A percentile compares a stretch with the other conserved stretches of the same genome.
Evolutionary conservation across 2,113 vertebrate genomes (phyloP).

Genomic region (Taxidea taxus): DNA sequence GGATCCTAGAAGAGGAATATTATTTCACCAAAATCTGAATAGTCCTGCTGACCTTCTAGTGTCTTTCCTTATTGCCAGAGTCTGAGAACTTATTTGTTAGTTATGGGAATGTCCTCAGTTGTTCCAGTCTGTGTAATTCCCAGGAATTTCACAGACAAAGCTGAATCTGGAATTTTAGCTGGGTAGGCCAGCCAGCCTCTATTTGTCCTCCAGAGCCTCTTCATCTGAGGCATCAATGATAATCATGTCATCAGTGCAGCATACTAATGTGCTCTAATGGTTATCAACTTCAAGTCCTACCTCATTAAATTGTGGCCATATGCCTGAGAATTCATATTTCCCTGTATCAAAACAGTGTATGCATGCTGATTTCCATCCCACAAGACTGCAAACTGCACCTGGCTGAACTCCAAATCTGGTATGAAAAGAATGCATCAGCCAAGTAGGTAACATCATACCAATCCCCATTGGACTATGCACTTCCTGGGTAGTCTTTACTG

Average conservation of each 20-base stretch:
- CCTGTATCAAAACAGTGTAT: background rate
- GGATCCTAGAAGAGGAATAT: background rate
- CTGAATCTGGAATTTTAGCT: background rate
- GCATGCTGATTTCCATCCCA: background rate
- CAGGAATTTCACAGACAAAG: background rate
- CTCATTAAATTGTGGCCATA: background rate
- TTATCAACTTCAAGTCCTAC: background rate
- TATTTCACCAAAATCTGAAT: background rate
- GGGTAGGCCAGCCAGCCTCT: background rate
- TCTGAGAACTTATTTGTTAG: background rate
- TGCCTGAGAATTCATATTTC: background rate
- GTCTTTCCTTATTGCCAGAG: background rate
- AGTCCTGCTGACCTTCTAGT: background rate
- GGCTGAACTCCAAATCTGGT: background rate
- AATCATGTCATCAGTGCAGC: background rate
- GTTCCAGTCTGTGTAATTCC: background rate
- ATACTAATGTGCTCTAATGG: background rate
- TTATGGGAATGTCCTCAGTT: background rate
- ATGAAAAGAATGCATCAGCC: background rate
- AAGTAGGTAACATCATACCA: background rate
- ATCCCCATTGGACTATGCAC: background rate
- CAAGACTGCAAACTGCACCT: background rate
- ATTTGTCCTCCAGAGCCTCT: background rate
- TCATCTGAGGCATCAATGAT: background rate
- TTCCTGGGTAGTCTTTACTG: background rate